Conservation (phyloP, 2,797 vertebrate species). For the Macropus fuliginosus region DNA sequence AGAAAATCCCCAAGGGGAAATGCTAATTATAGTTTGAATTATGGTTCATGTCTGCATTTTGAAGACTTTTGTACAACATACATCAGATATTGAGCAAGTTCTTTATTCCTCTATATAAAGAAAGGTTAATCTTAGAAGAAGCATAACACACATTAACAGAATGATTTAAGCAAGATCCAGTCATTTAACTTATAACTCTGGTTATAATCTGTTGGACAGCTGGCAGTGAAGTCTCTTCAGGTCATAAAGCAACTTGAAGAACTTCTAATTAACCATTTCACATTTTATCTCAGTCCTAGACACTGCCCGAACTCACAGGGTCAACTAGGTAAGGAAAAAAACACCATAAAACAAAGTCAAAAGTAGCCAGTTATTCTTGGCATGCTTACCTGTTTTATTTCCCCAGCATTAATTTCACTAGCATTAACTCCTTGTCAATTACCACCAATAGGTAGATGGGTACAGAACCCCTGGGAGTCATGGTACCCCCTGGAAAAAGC, state of each 20-base stretch:
- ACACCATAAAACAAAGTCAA: background rate
- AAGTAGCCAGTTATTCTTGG: background rate
- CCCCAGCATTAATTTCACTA: background rate
- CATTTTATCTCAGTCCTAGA: background rate
- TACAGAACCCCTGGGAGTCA: background rate
- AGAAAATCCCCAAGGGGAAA: background rate
- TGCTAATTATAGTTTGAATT: background rate
- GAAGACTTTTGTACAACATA: background rate
- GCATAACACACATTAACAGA: background rate
- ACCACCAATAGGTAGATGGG: background rate
- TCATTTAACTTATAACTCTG: background rate
- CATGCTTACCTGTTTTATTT: background rate
- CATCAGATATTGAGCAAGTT: background rate
- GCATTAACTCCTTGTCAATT: background rate
- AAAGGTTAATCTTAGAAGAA: background rate
- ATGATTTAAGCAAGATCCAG: background rate
- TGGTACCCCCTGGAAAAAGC: background rate
- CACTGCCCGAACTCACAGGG: background rate
- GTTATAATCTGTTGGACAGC: background rate
- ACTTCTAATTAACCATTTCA: background rate
- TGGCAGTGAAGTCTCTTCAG: background rate
- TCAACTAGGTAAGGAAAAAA: background rate
- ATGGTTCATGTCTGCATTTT: background rate
- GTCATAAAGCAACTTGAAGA: background rate
- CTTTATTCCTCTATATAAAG: background rate